phyloP scores from a whole-genome alignment of 2,888 invertebrate genomes.

The Carpatolechia fugitivella region DNA sequence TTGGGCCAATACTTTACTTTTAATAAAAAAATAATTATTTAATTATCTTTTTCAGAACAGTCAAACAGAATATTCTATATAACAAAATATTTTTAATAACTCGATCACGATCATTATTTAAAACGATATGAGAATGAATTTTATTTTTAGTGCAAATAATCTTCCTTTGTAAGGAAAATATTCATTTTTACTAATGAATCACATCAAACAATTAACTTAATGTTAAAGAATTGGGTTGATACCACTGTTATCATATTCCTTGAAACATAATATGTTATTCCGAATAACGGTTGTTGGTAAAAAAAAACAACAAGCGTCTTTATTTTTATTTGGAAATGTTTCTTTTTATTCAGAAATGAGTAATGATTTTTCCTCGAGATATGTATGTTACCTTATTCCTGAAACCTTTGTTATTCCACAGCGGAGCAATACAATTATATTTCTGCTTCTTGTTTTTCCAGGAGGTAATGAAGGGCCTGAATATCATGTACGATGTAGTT shows the following conservation, averaged over 20 bases:
- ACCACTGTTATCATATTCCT: not conserved
- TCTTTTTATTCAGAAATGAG: conserved; percentile 43
- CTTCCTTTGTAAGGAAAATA: no score
- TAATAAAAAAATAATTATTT: no score
- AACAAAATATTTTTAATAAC: no score
- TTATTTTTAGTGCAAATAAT: no score
- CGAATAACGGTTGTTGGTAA: not conserved
- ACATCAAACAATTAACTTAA: no score
- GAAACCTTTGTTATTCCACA: conserved; percentile 24
- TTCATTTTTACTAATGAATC: no score
- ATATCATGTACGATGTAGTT: conserved; percentile 88
- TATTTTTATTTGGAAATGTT: conserved; percentile 24
- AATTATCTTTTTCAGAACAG: no score
- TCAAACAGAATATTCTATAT: no score
- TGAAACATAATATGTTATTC: not conserved
- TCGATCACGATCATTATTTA: no score
- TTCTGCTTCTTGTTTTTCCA: conserved; percentile 49
- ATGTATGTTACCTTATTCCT: conserved; percentile 38
- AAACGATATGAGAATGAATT: no score
- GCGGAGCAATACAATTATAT: not conserved
- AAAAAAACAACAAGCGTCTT: not conserved
- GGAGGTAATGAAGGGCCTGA: conserved; percentile 91
- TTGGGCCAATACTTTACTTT: no score
- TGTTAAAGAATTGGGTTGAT: no score
- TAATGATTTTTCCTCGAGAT: conserved; percentile 45